A percentile compares a stretch with the other conserved stretches of the same genome.
Evolutionary conservation across 2,888 invertebrate species (phyloP).

Genomic region (Callimorpha dominula): DNA sequence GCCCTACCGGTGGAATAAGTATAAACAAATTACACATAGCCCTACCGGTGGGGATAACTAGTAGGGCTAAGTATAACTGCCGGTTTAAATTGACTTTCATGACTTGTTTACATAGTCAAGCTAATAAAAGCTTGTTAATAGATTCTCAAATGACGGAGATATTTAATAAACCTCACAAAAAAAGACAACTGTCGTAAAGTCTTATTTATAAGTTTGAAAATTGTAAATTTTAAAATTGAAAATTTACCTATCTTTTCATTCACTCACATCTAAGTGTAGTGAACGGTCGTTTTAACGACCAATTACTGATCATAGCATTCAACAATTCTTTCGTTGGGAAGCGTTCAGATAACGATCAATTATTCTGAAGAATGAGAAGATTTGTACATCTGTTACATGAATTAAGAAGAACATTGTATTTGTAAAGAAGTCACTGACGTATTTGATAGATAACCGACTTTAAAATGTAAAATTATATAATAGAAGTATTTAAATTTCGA

Average conservation of each 20-base stretch:
- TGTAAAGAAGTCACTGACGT: too few relatives aligned
- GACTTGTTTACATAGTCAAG: too few relatives aligned
- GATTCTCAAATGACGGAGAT: too few relatives aligned
- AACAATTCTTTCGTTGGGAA: constrained; percentile 6
- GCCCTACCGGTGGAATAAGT: too few relatives aligned
- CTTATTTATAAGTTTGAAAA: neutral
- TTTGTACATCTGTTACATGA: neutral
- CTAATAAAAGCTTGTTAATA: too few relatives aligned
- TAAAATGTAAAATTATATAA: too few relatives aligned
- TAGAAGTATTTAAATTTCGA: too few relatives aligned
- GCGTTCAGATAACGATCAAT: constrained; percentile 9
- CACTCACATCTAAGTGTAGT: neutral
- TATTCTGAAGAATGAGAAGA: constrained; percentile 4
- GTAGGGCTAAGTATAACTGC: too few relatives aligned
- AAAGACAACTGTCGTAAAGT: neutral
- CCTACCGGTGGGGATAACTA: too few relatives aligned
- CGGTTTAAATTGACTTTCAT: too few relatives aligned
- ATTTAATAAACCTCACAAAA: neutral
- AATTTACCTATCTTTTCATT: neutral
- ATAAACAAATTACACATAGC: too few relatives aligned
- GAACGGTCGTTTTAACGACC: constrained; percentile 5
- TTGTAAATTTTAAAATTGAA: neutral
- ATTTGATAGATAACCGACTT: too few relatives aligned
- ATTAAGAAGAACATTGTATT: neutral
- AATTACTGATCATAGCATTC: constrained; percentile 9